Evolutionary conservation across 2,113 vertebrate species (phyloP), one percentile per base, ranked within the genome.

Genomic region (Pyxicephalus adspersus): DNA sequence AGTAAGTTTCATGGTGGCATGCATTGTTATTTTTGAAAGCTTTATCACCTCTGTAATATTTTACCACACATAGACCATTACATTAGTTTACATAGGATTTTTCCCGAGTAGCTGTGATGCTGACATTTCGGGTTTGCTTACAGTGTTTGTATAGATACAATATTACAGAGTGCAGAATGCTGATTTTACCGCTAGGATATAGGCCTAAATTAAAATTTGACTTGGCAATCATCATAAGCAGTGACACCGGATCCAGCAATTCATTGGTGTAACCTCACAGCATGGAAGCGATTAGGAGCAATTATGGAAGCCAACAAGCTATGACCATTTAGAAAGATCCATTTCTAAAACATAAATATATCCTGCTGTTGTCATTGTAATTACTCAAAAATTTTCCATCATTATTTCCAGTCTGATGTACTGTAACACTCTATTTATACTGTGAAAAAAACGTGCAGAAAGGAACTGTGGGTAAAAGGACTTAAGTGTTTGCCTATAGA

Each of bases 231-330:
- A 29, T 38, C 64, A 28, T 22, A 64, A 19, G 29, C 26, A 29
- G 19, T 31, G 50, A 20, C 63, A 31, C 22, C 28, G 25, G 25
- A 77, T 52, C 25, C 26, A 57, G 8, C 26, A 31, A 77, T 77
- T 77, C 45, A 66, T 52, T 29, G 5, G 29, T 29, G 25, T 23
- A 9, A 15, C 38, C 16, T 65, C n/a, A 23, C 34, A 66, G 22
- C 28, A 55, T 78, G 76, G 64, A 78, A 78, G 64, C 63, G 7
- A 67, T 78, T 66, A 78, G 57, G 52, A 65, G 54, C 76, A 78
- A 57, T 67, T 38, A 65, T 57, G 25, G 8, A 1, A 67, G 26
- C 6, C 64, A 67, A 55, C 28, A 64, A 34, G 31, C 28, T 67
- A 67, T 58, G 64, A 78, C 61, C 52, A 38, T 66, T 57, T 67